Percentiles rank a stretch among this genome's conserved stretches.
These are phyloP conservation scores for Charaxes varanes DNA, from an alignment of 1,140 invertebrate species.

Conservation along the genomic window DNA sequence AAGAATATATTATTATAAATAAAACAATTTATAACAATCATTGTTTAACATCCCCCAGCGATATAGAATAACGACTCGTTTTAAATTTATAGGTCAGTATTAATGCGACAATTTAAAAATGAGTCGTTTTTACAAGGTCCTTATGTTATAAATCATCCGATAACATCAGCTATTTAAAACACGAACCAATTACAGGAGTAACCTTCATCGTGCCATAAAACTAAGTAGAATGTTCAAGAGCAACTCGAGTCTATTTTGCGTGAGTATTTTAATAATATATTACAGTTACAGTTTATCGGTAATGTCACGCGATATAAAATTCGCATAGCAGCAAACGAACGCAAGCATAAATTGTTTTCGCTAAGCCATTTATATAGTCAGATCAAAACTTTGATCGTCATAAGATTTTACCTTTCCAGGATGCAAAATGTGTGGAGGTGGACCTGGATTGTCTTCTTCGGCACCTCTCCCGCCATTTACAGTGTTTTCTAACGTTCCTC, in stretches of 20 bases:
- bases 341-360: constrained; percentile 9
- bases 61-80: too few relatives aligned
- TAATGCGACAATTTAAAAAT: too few relatives aligned
- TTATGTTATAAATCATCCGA: constrained; percentile 9
- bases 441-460: constrained; percentile 78
- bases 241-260: neutral
- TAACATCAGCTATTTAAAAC: constrained; percentile 9
- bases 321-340: constrained; percentile 20
- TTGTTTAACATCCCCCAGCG: too few relatives aligned
- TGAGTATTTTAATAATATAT: constrained; percentile 7
- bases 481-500: constrained; percentile 91
- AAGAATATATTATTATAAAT: too few relatives aligned
- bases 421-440: constrained; percentile 84
- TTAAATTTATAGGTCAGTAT: too few relatives aligned
- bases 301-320: constrained; percentile 13
- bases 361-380: constrained; percentile 1
- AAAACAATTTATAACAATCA: too few relatives aligned
- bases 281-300: constrained; percentile 3
- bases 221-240: neutral
- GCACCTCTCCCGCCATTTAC: constrained; percentile 84
- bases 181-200: constrained; percentile 8
- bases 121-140: neutral
- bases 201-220: constrained; percentile 3
- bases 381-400: constrained; percentile 1
- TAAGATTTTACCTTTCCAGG: constrained; percentile 79